These are phyloP conservation scores for Stylophora pistillata DNA, from an alignment of 64 coral and sea anemone species.

Conservation along the genomic window DNA sequence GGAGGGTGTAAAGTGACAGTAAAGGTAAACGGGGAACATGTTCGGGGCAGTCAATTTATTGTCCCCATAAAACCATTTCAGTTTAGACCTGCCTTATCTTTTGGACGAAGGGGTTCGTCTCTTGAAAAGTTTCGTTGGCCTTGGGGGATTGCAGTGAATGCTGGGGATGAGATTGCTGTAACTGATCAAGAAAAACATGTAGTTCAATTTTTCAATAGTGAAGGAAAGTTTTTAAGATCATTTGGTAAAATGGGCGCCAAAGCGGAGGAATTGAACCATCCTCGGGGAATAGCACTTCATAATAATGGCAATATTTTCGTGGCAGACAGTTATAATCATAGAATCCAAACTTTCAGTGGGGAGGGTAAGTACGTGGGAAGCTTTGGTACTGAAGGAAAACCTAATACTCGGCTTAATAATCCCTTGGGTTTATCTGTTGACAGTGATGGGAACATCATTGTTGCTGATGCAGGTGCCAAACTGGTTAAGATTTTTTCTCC, in stretches of 20 bases:
- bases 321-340: not conserved
- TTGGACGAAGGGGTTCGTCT: not conserved
- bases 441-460: too few species aligned
- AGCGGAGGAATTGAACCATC: not conserved
- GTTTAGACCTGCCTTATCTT: not conserved
- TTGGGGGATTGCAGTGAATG: not conserved
- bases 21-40: constrained; percentile 34
- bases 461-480: too few species aligned
- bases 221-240: not conserved
- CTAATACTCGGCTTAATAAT: constrained; percentile 8
- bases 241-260: not conserved
- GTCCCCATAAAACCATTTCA: not conserved
- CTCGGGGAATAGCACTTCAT: not conserved
- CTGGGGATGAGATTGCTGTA: constrained; percentile 3
- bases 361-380: not conserved
- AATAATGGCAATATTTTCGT: not conserved
- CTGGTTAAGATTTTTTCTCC: constrained; percentile 51
- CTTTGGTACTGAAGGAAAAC: constrained; percentile 11
- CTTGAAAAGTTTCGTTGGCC: not conserved
- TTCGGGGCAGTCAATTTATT: constrained; percentile 26
- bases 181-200: not conserved
- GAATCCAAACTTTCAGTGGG: not conserved
- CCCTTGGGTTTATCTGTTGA: too few species aligned
- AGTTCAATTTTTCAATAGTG: not conserved
- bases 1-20: not conserved